These are phyloP conservation scores for Hyposoter dolosus DNA, from an alignment of 2,888 invertebrate genomes.

Conservation along the genomic window DNA sequence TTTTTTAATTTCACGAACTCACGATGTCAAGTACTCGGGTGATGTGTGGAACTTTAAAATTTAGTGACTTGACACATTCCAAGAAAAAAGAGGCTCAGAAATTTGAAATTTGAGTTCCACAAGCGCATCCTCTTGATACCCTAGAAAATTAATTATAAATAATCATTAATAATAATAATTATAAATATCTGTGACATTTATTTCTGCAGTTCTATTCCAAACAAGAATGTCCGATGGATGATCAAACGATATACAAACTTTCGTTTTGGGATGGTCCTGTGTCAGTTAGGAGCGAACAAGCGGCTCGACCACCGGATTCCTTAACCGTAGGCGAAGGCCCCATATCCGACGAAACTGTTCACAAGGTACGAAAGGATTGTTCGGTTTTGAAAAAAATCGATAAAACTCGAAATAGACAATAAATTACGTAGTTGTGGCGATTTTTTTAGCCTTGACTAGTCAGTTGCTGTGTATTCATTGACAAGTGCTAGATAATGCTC, in stretches of 20 bases:
- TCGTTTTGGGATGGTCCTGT: slow-evolving; percentile 78
- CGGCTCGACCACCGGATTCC: slow-evolving; percentile 81
- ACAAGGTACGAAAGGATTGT: slow-evolving; percentile 83
- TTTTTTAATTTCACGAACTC: not conserved
- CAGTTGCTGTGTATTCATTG: too few relatives aligned
- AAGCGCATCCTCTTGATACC: too few relatives aligned
- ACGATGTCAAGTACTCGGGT: too few relatives aligned
- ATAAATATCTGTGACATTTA: not conserved
- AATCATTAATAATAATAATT: too few relatives aligned
- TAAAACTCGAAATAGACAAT: not conserved
- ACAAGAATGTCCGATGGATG: slow-evolving; percentile 85
- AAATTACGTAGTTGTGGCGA: not conserved
- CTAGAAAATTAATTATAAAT: too few relatives aligned
- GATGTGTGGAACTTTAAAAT: too few relatives aligned
- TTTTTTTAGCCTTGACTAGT: not conserved
- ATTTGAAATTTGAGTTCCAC: too few relatives aligned
- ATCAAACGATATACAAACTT: slow-evolving; percentile 87
- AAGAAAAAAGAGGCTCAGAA: too few relatives aligned
- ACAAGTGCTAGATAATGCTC: too few relatives aligned
- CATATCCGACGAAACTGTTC: slow-evolving; percentile 86
- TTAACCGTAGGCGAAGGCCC: slow-evolving; percentile 84
- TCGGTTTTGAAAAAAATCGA: not conserved
- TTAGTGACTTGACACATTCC: too few relatives aligned
- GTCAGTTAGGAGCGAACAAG: slow-evolving; percentile 69
- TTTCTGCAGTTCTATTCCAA: slow-evolving; percentile 82